Evolutionary conservation across 2,888 invertebrate species (phyloP).

Genomic region (Raillietiella orientalis): DNA sequence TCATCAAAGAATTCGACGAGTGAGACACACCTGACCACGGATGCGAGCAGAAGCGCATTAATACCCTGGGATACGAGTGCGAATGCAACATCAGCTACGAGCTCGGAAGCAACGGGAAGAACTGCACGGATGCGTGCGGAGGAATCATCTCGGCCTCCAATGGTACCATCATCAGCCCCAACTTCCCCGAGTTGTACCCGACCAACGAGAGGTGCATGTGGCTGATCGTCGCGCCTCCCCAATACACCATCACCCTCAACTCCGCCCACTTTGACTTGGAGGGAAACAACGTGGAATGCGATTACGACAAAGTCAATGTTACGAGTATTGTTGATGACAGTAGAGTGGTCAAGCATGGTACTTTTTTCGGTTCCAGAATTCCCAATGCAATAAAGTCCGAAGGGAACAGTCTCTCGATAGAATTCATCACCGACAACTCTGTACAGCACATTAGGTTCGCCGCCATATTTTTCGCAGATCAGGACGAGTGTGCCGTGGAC

Average conservation of each 20-base stretch:
- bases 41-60: conserved; percentile 84
- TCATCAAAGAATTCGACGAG: conserved; percentile 85
- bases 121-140: conserved; percentile 86
- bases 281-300: conserved; percentile 85
- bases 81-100: conserved; percentile 85
- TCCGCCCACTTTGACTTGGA: conserved; percentile 94
- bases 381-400: conserved; percentile 75
- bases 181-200: conserved; percentile 79
- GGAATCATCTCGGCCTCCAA: conserved; percentile 58
- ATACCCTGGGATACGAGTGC: conserved; percentile 78
- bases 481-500: conserved; percentile 77
- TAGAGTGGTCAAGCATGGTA: conserved; percentile 41
- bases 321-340: conserved; percentile 51
- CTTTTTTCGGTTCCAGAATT: conserved; percentile 53
- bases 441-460: conserved; percentile 87
- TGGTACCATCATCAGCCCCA: conserved; percentile 81
- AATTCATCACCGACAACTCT: conserved; percentile 80
- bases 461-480: conserved; percentile 64
- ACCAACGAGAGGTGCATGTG: conserved; percentile 85
- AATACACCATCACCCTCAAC: conserved; percentile 76
- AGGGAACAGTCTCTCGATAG: conserved; percentile 55
- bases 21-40: conserved; percentile 76
- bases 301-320: conserved; percentile 79
- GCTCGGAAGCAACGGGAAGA: conserved; percentile 81
- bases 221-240: conserved; percentile 81